Evolutionary conservation across 2,888 invertebrate species (phyloP).

Genomic region (Drosophila villosipedis): DNA sequence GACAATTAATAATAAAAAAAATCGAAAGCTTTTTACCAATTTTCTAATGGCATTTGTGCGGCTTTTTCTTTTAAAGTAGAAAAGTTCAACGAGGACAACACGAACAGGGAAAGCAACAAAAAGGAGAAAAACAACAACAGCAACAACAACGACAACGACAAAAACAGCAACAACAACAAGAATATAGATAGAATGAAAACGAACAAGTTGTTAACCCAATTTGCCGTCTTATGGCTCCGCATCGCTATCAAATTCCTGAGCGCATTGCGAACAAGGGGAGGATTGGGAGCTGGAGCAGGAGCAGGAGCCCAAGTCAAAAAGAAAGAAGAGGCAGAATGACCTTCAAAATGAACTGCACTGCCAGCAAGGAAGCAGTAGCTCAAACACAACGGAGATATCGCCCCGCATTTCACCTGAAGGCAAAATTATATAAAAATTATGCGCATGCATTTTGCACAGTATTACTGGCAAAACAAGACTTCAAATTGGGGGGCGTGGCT

Average conservation of each 20-base stretch:
- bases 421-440: constrained; percentile 58
- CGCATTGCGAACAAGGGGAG: constrained; percentile 35
- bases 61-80: constrained; percentile 37
- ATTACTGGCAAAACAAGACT: constrained; percentile 11
- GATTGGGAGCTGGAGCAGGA: neutral
- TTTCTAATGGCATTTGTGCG: constrained; percentile 53
- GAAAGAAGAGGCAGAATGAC: constrained; percentile 31
- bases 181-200: constrained; percentile 15
- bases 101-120: constrained; percentile 14
- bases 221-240: constrained; percentile 45
- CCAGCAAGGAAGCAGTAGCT: neutral
- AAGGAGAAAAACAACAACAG: constrained; percentile 20
- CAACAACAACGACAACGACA: neutral
- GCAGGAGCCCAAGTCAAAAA: constrained; percentile 15
- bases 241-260: constrained; percentile 61
- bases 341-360: constrained; percentile 69
- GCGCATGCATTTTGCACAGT: constrained; percentile 62
- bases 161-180: constrained; percentile 16
- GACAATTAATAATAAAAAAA: constrained; percentile 45
- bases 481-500: neutral
- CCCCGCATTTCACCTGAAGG: constrained; percentile 23
- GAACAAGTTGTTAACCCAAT: constrained; percentile 69
- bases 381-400: constrained; percentile 18
- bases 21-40: constrained; percentile 27
- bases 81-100: constrained; percentile 25